Evolutionary conservation across 2,113 vertebrate species (phyloP), one percentile per base, ranked within the genome.

Genomic region (human (Homo sapiens)): DNA sequence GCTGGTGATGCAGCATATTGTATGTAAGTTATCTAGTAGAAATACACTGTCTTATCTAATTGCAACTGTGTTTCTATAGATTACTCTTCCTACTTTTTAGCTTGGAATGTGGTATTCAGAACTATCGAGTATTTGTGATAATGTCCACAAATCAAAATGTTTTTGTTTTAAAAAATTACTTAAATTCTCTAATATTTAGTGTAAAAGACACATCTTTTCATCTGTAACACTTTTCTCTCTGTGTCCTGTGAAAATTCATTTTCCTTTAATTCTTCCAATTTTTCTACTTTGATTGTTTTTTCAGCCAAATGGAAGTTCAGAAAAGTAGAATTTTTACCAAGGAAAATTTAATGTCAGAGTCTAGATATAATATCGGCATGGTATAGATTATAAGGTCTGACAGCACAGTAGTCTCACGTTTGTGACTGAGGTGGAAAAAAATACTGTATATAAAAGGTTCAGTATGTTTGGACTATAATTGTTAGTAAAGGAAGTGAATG

Each of bases 281-380:
- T 30, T 57, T 93, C 76, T 90, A 79, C 70, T 89, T 90, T 85
- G 25, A 25, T 86, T 87, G 75, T 82, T 85, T 73, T 93, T 89
- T n/a, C 23, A 57, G 50, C 80, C 52, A 75, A 78, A 73, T 81
- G 35, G 30, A 84, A 84, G 61, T 80, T 94, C 11, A 93, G n/a
- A 73, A 94, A 95, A 85, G 66, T 68, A 73, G 94, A 92, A 70
- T 91, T 96, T 93, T 96, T 79, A 59, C 84, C 73, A 85, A 80
- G 76, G 45, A 75, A 78, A 75, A 16, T 79, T 89, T 70, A 38
- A 72, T 0, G 35, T 93, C 32, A 70, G 57, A 64, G 61, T 80
- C 7, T 81, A 75, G 64, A 50, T 80, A 52, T 91, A 72, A 59
- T 50, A 48, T 75, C 45, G 48, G 40, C 40, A 57, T 35, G 22